A percentile compares a stretch with the other conserved stretches of the same genome.
phyloP scores from a whole-genome alignment of 2,888 invertebrate genomes.

The Cosmia pyralina region DNA sequence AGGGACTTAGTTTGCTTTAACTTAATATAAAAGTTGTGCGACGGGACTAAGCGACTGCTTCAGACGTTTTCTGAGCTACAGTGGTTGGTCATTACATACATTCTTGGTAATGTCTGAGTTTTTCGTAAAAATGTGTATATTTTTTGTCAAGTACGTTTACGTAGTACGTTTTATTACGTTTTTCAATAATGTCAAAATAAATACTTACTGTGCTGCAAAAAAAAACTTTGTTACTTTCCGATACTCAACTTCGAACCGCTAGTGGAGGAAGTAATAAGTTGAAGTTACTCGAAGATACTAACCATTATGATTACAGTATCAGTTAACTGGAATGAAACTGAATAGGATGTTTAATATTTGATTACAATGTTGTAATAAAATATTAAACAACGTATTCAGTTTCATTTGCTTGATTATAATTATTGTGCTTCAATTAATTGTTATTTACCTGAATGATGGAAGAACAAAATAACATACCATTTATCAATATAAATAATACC shows the following conservation, averaged over 20 bases:
- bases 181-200: neutral
- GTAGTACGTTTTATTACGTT: neutral
- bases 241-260: neutral
- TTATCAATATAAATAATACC: neutral
- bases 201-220: no score
- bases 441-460: neutral
- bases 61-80: neutral
- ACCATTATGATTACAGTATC: neutral
- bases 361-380: neutral
- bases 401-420: neutral
- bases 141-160: neutral
- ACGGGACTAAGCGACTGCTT: conserved; percentile 1
- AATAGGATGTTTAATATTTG: neutral
- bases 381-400: no score
- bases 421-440: neutral
- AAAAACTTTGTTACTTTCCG: neutral
- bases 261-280: neutral
- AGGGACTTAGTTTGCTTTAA: conserved; percentile 28
- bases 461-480: neutral
- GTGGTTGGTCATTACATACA: neutral
- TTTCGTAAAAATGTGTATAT: neutral
- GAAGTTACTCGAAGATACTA: neutral
- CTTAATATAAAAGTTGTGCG: conserved; percentile 47
- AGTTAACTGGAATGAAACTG: neutral
- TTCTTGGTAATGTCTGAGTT: neutral